Conservation (phyloP, 2,797 vertebrate genomes). For the Halcyon leucocephala region DNA sequence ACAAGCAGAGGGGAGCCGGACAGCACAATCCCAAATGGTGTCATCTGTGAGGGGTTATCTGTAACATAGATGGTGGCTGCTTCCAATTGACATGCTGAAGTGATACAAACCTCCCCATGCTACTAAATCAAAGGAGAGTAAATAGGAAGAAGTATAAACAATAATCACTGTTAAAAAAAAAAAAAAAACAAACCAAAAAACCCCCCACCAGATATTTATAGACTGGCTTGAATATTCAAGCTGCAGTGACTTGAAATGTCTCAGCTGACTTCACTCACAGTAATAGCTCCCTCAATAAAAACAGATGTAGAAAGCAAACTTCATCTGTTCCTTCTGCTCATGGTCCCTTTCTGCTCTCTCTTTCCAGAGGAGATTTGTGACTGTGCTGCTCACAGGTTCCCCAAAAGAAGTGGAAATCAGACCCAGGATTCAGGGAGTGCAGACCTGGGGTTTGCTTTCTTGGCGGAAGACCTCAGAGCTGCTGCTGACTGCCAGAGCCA, state of each 20-base stretch:
- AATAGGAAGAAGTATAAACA: constrained; percentile 63
- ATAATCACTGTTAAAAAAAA: constrained; percentile 36
- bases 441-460: fast-evolving
- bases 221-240: constrained; percentile 65
- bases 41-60: neutral
- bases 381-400: neutral
- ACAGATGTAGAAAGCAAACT: constrained; percentile 69
- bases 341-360: neutral
- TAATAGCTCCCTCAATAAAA: constrained; percentile 72
- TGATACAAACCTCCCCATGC: constrained; percentile 13
- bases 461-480: neutral
- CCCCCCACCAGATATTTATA: constrained; percentile 47
- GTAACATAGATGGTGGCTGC: neutral
- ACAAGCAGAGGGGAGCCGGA: neutral
- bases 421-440: neutral
- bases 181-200: neutral
- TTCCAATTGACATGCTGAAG: neutral
- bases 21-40: neutral
- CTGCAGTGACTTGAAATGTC: constrained; percentile 51
- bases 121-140: constrained; percentile 55
- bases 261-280: constrained; percentile 65
- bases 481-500: neutral
- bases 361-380: neutral
- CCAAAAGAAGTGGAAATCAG: neutral
- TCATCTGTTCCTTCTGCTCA: constrained; percentile 57